A percentile compares a stretch with the other conserved stretches of the same genome.
phyloP scores from a whole-genome alignment of 2,113 vertebrate genomes.

The Phaetusa simplex region DNA sequence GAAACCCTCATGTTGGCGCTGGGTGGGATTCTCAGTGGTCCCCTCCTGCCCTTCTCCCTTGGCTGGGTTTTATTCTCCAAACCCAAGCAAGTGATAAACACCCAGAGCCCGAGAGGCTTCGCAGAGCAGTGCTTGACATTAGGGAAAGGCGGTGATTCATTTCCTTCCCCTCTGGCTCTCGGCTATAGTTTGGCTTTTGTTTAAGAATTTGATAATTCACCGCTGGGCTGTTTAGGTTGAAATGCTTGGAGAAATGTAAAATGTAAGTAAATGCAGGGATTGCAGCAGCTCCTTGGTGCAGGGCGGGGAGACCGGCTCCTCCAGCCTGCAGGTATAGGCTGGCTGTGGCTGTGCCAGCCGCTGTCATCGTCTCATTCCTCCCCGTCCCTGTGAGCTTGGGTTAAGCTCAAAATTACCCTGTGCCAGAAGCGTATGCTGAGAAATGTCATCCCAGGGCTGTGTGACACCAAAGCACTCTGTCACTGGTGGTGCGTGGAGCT shows the following conservation, averaged over 20 bases:
- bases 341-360: not conserved
- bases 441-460: not conserved
- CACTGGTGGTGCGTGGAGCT: accelerated
- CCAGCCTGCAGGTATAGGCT: not conserved
- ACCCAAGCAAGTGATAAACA: not conserved
- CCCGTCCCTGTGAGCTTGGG: not conserved
- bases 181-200: not conserved
- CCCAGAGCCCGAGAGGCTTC: not conserved
- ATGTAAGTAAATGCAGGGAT: not conserved
- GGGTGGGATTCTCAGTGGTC: not conserved
- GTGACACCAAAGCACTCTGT: not conserved
- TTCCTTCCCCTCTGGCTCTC: not conserved
- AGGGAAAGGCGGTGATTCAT: not conserved
- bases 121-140: not conserved
- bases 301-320: not conserved
- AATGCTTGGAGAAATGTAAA: not conserved
- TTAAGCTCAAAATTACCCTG: not conserved
- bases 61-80: not conserved
- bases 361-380: not conserved
- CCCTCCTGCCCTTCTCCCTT: not conserved
- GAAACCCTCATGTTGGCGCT: not conserved
- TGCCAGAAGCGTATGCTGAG: not conserved
- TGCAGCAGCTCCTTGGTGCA: not conserved
- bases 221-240: not conserved
- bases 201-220: not conserved